Evolutionary conservation across 2,888 invertebrate genomes (phyloP), one percentile per base, ranked within the genome.

Genomic region (Laspeyria flexula): DNA sequence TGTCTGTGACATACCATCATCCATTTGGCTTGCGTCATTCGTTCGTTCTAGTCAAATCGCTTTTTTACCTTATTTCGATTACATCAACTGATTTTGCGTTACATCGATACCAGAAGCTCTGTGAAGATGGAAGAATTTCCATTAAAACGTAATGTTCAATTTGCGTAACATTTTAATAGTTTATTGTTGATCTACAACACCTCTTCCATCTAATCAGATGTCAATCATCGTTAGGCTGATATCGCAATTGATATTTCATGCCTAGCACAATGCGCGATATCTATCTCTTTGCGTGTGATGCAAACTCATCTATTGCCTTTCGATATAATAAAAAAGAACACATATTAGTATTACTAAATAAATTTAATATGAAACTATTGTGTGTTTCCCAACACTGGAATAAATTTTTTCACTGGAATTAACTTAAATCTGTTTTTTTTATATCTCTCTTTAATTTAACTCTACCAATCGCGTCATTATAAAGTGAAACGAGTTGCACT

Each of bases 81-180:
- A 82, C 86, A 82, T 79, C 81, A 85, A 79, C 79, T 79, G 76
- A 82, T 84, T 85, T 82, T 50, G 74, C 77, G 73, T 85, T 83
- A 83, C 81, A 84, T 82, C 79, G 79, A 75, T 77, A 77, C 71
- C 73, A 73, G 75, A 73, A 68, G 70, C 67, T 72, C 65, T 73
- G 66, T 61, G 52, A 79, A 73, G 76, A 79, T 83, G 71, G 68
- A 73, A 74, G 77, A 73, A 73, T 78, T 83, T 79, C 79, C 79
- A 85, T 83, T 79, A 81, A 82, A 78, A 68, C 75, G 72, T 79
- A 82, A 84, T 81, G 81, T 76, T 71, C 71, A 63, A 58, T 81
- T 83, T 83, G 73, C 80, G 85, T 77, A 85, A 85, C 58, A 27
- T 53, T 65, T 54, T 73, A 72, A 75, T 79, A 75, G 69, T 55